phyloP scores from a whole-genome alignment of 2,113 vertebrate species.

The Edolisoma coerulescens region DNA sequence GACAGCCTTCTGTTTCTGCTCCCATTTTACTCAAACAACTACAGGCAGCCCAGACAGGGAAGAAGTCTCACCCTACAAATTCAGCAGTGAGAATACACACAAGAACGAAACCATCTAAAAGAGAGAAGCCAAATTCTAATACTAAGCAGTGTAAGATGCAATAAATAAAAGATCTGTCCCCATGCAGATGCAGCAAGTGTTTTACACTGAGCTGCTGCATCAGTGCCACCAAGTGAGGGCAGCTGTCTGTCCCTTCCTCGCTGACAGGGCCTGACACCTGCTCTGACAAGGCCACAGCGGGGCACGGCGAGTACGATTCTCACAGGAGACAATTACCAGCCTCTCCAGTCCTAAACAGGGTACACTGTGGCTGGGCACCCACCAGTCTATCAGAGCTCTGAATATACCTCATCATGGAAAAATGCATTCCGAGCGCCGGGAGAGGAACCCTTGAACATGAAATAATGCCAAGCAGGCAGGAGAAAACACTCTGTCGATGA shows the following conservation, averaged over 20 bases:
- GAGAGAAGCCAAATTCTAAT: neutral
- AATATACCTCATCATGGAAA: neutral
- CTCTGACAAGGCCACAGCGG: neutral
- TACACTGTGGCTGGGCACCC: neutral
- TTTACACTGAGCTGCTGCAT: neutral
- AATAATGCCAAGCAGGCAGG: neutral
- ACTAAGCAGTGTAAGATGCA: neutral
- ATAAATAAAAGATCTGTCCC: neutral
- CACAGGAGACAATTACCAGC: neutral
- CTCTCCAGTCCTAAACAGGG: fast-evolving
- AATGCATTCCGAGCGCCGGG: neutral
- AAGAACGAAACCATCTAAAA: neutral
- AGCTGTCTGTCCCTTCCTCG: too few species aligned
- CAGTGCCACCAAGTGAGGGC: neutral
- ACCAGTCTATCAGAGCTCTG: neutral
- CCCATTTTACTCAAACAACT: neutral
- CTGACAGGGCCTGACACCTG: too few species aligned
- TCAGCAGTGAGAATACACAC: neutral
- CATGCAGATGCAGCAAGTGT: neutral
- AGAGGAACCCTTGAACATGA: neutral
- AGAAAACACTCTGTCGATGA: neutral
- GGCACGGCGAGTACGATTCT: neutral
- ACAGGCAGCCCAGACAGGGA: neutral
- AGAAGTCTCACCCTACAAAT: neutral
- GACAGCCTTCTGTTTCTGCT: neutral